Percentiles rank a stretch among this genome's conserved stretches.
Evolutionary conservation across 2,113 vertebrate species (phyloP).

Genomic region (Choloepus hoffmanni): DNA sequence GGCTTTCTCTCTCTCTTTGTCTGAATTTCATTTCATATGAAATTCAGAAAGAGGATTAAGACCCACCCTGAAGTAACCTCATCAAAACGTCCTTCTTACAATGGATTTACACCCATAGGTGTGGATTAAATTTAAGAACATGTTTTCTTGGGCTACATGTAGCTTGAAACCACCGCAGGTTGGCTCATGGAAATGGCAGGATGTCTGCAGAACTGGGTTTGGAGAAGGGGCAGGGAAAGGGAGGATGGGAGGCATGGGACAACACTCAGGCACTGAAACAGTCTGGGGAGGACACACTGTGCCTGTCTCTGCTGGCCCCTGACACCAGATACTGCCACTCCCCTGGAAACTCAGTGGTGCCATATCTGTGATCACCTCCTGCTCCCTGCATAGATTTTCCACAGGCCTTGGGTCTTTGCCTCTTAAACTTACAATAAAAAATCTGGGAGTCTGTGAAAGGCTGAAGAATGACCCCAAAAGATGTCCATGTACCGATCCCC

Average conservation of each 20-base stretch:
- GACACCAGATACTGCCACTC: background rate
- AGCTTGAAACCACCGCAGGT: no score
- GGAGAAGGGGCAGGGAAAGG: background rate
- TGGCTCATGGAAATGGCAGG: background rate
- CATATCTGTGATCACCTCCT: background rate
- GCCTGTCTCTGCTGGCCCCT: background rate
- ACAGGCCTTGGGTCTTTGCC: background rate
- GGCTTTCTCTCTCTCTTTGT: no score
- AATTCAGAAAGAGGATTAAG: no score
- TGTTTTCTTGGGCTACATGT: no score
- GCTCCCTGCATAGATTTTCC: background rate
- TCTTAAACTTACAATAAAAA: background rate
- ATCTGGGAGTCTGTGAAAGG: background rate
- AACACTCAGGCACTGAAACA: no score
- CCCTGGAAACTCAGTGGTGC: no score
- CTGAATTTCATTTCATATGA: no score
- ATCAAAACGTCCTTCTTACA: no score
- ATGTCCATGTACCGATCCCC: background rate
- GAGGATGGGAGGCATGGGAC: no score
- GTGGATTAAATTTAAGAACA: no score
- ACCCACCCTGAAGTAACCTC: no score
- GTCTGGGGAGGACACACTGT: fast-evolving
- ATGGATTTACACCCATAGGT: no score
- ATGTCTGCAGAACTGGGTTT: background rate
- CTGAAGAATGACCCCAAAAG: background rate